Evolutionary conservation across 2,797 vertebrate species (phyloP).

Genomic region (Odontamblyopus lacepedii): DNA sequence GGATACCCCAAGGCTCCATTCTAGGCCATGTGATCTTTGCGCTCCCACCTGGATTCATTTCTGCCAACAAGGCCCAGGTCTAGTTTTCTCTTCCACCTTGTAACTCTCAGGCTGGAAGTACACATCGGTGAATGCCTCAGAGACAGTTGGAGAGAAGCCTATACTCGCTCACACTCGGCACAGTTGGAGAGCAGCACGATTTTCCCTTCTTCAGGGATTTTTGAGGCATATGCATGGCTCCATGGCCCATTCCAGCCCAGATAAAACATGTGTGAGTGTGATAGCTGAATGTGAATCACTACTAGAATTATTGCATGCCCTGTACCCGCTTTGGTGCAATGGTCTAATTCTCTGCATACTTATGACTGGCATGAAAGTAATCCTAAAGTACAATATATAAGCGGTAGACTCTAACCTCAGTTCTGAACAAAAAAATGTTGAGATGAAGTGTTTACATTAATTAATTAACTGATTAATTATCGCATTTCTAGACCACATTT

Average conservation of each 20-base stretch:
- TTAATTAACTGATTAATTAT: no score
- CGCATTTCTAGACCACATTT: no score
- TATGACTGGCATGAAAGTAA: background rate
- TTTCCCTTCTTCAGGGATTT: background rate
- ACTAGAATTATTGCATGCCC: background rate
- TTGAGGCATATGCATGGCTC: background rate
- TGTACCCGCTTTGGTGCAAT: background rate
- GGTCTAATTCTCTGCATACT: background rate
- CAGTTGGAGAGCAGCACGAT: background rate
- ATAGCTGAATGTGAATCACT: background rate
- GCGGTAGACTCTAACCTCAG: no score
- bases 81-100: slow-evolving; percentile 19
- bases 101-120: slow-evolving; percentile 14
- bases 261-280: background rate
- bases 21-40: slow-evolving; percentile 23
- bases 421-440: background rate
- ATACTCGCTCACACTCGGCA: background rate
- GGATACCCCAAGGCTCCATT: slow-evolving; percentile 13
- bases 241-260: background rate
- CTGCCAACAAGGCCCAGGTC: slow-evolving; percentile 7
- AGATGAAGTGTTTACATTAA: no score
- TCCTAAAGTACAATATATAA: background rate
- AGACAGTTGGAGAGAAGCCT: slow-evolving; percentile 19
- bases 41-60: slow-evolving; percentile 23
- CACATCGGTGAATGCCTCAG: slow-evolving; percentile 7